These are phyloP conservation scores for Operophtera brumata DNA, from an alignment of 2,888 invertebrate genomes.

Conservation along the genomic window DNA sequence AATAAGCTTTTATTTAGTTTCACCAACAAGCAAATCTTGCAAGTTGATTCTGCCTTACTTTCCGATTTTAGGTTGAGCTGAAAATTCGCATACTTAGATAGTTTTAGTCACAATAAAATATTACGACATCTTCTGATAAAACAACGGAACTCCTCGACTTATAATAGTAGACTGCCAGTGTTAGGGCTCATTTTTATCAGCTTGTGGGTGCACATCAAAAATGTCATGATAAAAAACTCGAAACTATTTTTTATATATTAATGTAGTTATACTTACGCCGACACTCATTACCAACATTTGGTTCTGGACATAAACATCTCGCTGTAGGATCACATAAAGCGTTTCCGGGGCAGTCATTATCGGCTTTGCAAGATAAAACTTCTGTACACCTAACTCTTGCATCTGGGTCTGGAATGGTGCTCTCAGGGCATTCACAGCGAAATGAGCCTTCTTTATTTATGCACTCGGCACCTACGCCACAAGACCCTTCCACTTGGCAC, in stretches of 20 bases:
- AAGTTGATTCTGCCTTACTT: too few species aligned
- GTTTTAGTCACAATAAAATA: background rate
- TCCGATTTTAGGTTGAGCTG: too few species aligned
- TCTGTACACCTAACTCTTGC: conserved; percentile 90
- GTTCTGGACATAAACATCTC: conserved; percentile 93
- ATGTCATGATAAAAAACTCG: background rate
- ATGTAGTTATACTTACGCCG: conserved; percentile 84
- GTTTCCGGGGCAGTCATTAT: conserved; percentile 93
- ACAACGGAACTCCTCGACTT: too few species aligned
- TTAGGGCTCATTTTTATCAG: too few species aligned
- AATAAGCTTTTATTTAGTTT: background rate
- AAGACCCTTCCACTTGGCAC: conserved; percentile 85
- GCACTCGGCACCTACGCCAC: conserved; percentile 91
- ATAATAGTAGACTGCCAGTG: too few species aligned
- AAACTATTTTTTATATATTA: background rate
- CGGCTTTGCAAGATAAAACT: conserved; percentile 87
- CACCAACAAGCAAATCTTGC: too few species aligned
- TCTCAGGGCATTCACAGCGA: conserved; percentile 90
- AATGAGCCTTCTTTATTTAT: conserved; percentile 88
- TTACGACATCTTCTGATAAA: too few species aligned
- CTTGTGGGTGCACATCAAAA: background rate
- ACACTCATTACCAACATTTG: conserved; percentile 94
- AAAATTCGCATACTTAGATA: too few species aligned
- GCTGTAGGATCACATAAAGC: conserved; percentile 89
- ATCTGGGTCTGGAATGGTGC: conserved; percentile 91